These are phyloP conservation scores for Trogon melanurus DNA, from an alignment of 2,113 vertebrate genomes.

Conservation along the genomic window DNA sequence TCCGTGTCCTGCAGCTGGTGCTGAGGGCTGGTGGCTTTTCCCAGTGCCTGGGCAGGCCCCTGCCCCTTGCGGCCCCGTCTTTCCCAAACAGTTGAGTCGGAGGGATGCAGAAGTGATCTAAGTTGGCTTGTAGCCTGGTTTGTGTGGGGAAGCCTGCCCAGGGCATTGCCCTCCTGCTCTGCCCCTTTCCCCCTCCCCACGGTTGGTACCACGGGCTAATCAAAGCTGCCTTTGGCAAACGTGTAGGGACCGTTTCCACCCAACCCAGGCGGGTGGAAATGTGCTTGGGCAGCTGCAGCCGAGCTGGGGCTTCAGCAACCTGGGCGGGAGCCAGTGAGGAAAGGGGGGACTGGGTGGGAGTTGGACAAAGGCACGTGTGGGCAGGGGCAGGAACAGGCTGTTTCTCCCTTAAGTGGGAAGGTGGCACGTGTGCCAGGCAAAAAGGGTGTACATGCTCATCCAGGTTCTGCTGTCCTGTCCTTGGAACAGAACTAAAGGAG, in stretches of 20 bases:
- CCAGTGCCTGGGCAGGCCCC: fast-evolving
- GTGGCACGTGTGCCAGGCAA: fast-evolving
- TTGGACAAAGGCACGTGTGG: fast-evolving
- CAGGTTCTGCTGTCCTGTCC: not conserved
- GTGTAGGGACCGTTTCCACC: too few relatives aligned
- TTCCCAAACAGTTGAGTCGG: fast-evolving
- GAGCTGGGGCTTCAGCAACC: not conserved
- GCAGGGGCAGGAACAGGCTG: too few relatives aligned
- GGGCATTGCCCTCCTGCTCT: not conserved
- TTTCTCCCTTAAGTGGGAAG: not conserved
- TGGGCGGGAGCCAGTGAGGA: not conserved
- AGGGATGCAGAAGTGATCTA: fast-evolving
- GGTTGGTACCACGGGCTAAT: not conserved
- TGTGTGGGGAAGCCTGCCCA: not conserved
- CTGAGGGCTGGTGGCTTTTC: not conserved
- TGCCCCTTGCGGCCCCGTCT: too few relatives aligned
- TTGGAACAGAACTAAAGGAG: not conserved
- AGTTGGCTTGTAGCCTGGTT: fast-evolving
- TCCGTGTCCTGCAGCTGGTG: fast-evolving
- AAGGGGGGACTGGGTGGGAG: not conserved
- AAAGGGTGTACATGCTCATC: too few relatives aligned
- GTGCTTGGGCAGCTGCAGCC: not conserved
- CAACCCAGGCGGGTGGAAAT: not conserved
- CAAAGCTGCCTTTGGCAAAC: not conserved
- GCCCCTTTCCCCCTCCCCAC: not conserved